A percentile compares a stretch with the other conserved stretches of the same genome.
Evolutionary conservation across 2,113 vertebrate species (phyloP).

Genomic region (Oryctolagus cuniculus): DNA sequence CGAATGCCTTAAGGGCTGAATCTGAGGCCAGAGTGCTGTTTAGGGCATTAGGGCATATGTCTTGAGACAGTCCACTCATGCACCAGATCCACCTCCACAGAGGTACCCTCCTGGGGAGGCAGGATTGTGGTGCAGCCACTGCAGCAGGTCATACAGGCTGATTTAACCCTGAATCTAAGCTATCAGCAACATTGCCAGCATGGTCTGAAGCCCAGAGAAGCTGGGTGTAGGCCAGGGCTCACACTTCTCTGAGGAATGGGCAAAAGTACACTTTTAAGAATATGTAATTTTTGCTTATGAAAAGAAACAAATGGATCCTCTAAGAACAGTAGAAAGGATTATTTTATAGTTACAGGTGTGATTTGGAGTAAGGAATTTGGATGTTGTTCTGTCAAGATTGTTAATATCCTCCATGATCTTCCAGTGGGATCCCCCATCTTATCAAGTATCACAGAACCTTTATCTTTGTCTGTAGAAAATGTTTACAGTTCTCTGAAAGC

Average conservation of each 20-base stretch:
- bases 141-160: constrained; percentile 93
- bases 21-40: too few species aligned
- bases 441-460: constrained; percentile 98
- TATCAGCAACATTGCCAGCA: constrained; percentile 96
- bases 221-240: constrained; percentile 91
- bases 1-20: too few species aligned
- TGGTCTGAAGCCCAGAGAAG: constrained; percentile 96
- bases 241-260: constrained; percentile 89
- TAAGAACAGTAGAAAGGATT: constrained; percentile 90
- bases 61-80: constrained; percentile 96
- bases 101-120: constrained; percentile 96
- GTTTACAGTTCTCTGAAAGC: constrained; percentile 97
- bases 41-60: not conserved
- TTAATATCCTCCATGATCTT: constrained; percentile 99
- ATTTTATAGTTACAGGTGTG: constrained; percentile 92
- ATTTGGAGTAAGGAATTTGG: constrained; percentile 90
- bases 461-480: constrained; percentile 99
- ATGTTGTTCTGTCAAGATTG: constrained; percentile 87
- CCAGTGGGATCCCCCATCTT: constrained; percentile 91
- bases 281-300: constrained; percentile 91
- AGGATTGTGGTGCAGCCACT: constrained; percentile 94
- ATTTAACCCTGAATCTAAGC: constrained; percentile 95
- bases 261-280: constrained; percentile 85
- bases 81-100: constrained; percentile 98
- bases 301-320: constrained; percentile 92